Base-by-base conservation (phyloP, 2,797 vertebrate genomes). In the Pseudochaenichthys georgianus region DNA sequence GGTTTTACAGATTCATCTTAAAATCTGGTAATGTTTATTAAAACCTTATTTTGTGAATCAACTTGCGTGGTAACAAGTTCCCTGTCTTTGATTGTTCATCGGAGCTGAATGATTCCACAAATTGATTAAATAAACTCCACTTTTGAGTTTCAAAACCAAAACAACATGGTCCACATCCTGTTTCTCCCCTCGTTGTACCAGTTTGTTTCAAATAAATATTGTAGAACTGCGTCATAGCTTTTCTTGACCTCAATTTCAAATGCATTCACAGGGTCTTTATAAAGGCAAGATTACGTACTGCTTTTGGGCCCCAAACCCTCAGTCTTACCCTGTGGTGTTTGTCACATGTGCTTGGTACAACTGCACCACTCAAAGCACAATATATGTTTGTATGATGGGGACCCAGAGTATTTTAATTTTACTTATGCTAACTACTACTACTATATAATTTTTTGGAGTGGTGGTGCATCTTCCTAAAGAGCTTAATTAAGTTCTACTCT, bases 11-110 rank as follows among this genome's bases (percentile, higher is more conserved):
- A 66, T 67, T 64, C 55, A 61, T 63, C 63, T 62, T 69, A 6
- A 70, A 79, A 81, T 82, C 87, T 87, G 83, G 15, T 84, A 78
- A 6, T 79, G 74, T 78, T 84, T 84, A 73, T 66, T 86, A 34
- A 73, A 83, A 65, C n/a, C 12, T 11, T 46, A 13, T 64, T 58
- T 43, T 62, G 42, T 73, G 38, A 28, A 17, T 70, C n/a, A 48
- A 13, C 28, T 46, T 28, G 9, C 48, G 43, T 71, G 65, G 66
- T 45, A 10, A 31, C 11, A 60, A 38, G 42, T 70, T 82, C 75
- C 64, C 74, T 69, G 57, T 53, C 28, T 75, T 58, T 66, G 9
- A 50, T 46, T 80, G 9, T 65, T 79, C 16, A 46, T 17, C 52
- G n/a, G 19, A 42, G 43, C 43, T 73, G 17, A 70, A 70, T 6